Percentiles rank a stretch among this genome's conserved stretches.
These are phyloP conservation scores for Anastatus disparis DNA, from an alignment of 1,140 invertebrate species.

Conservation along the genomic window DNA sequence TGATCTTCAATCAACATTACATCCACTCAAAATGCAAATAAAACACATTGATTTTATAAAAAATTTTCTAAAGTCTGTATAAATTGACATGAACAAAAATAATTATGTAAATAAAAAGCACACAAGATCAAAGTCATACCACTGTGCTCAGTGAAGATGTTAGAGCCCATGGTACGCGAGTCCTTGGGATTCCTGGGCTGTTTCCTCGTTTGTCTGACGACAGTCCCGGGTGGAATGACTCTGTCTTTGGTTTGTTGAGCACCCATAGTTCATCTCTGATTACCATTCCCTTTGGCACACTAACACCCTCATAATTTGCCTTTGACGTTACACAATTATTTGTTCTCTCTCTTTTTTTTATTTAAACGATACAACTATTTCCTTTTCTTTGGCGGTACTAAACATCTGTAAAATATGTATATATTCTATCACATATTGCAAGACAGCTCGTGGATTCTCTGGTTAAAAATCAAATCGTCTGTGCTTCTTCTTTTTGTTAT, in stretches of 20 bases:
- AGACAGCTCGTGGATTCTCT: no score
- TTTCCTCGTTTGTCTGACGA: slow-evolving; percentile 74
- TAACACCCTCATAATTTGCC: slow-evolving; percentile 9
- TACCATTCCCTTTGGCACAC: slow-evolving; percentile 55
- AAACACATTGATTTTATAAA: no score
- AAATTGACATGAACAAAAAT: not conserved
- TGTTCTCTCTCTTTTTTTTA: no score
- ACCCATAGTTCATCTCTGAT: slow-evolving; percentile 74
- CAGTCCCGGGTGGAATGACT: slow-evolving; percentile 73
- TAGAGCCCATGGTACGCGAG: slow-evolving; percentile 81
- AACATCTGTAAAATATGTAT: not conserved
- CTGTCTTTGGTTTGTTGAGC: slow-evolving; percentile 90
- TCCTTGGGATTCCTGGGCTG: slow-evolving; percentile 80
- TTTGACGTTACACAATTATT: no score
- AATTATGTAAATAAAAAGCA: slow-evolving; percentile 30
- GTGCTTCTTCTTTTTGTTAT: not conserved
- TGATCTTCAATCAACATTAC: not conserved
- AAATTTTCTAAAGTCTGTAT: not conserved
- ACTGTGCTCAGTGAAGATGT: slow-evolving; percentile 91
- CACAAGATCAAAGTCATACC: slow-evolving; percentile 68
- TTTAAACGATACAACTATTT: no score
- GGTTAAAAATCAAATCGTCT: no score
- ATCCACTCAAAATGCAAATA: no score
- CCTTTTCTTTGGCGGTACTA: no score
- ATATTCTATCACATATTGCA: slow-evolving; percentile 27